Evolutionary conservation across 2,888 invertebrate genomes (phyloP), one percentile per base, ranked within the genome.

Genomic region (Rotaria macrura): DNA sequence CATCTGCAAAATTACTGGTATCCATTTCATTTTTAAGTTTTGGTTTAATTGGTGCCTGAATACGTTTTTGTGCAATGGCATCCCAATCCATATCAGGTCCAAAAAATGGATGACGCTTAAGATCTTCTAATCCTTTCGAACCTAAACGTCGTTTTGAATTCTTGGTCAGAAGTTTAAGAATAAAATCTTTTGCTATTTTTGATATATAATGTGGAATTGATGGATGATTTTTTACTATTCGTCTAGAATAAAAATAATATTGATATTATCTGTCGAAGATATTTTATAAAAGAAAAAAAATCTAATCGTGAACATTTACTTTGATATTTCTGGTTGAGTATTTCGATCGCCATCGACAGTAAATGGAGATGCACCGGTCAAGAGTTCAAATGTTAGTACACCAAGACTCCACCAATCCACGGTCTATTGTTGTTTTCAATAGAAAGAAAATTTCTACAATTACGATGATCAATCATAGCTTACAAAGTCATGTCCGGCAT

Each of bases 371-470:
- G 96, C 96, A 85, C 98, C 97, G 0, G 97, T 97, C 85, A 98
- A 92, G 79, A 98, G 93, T 92, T 98, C 97, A 92, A 97, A 98
- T 0, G 96, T 95, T 83, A 98, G 92, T 2, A 98, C 97, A 14
- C 97, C 97, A 12, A 97, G 94, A 52, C 96, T 96, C 98, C 98
- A 98, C 97, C 97, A 98, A 92, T 98, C 98, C 12, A 97, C 97
- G 84, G 96, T 65, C 65, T 65, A 38, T n/a, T n/a, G n/a, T 25
- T 12, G 14, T n/a, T 23, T 54, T 14, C 9, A 47, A 25, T 9
- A 55, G 2, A 55, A 12, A 49, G 17, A 49, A 0, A 49, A 49
- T 49, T 12, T 49, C 14, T 49, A 4, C 17, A 17, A 49, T 14
- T 49, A 12, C 17, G 14, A 49, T 49, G 14, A 17, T 49, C 3